A percentile compares a stretch with the other conserved stretches of the same genome.
phyloP scores from a whole-genome alignment of 2,888 invertebrate species.

The Drosophila anomalata region DNA sequence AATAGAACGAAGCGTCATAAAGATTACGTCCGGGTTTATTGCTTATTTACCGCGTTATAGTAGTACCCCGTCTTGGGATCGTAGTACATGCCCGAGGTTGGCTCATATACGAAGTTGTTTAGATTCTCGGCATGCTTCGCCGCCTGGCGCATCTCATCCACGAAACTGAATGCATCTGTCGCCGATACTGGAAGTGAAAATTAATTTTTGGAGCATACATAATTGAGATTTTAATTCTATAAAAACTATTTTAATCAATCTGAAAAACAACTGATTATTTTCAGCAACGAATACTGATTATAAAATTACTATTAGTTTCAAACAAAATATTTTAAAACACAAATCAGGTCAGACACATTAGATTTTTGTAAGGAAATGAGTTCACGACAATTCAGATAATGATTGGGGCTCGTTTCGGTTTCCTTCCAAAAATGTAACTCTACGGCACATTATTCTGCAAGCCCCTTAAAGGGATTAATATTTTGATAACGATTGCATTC shows the following conservation, averaged over 20 bases:
- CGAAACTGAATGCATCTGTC: slow-evolving; percentile 84
- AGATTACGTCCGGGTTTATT: slow-evolving; percentile 58
- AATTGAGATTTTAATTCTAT: slow-evolving; percentile 4
- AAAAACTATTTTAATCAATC: neutral
- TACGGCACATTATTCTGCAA: neutral
- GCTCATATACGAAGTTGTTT: slow-evolving; percentile 93
- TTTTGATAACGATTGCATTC: slow-evolving; percentile 1
- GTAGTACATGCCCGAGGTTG: slow-evolving; percentile 94
- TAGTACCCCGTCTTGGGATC: slow-evolving; percentile 95
- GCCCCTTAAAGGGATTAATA: neutral
- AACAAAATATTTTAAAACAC: neutral
- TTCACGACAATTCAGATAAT: neutral
- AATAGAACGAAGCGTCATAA: slow-evolving; percentile 56
- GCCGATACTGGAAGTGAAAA: slow-evolving; percentile 57
- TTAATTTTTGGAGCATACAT: slow-evolving; percentile 2
- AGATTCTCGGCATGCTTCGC: slow-evolving; percentile 90
- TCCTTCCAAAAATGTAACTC: neutral
- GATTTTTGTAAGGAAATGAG: neutral
- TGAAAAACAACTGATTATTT: neutral
- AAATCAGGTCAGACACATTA: slow-evolving; percentile 1
- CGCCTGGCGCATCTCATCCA: slow-evolving; percentile 90
- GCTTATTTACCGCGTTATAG: slow-evolving; percentile 90
- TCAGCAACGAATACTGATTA: neutral
- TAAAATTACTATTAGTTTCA: neutral
- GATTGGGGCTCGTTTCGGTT: neutral